Base-by-base conservation (phyloP, 1,140 invertebrate species). In the Trachelipus rathkii region DNA sequence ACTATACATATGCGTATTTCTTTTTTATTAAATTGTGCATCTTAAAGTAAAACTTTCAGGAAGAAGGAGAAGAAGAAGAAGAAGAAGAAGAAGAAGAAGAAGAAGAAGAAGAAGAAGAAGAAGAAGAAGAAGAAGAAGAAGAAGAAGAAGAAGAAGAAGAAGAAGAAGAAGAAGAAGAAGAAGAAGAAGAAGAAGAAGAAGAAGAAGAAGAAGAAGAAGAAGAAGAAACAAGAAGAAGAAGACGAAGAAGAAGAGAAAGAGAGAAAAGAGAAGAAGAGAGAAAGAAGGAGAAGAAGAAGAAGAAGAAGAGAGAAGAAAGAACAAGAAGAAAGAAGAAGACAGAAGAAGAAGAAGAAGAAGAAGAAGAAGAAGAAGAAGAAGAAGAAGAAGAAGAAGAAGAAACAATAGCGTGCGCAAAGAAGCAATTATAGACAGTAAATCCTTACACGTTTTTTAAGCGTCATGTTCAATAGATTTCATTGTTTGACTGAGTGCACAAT, bases 101-200 rank as follows among this genome's bases (percentile, higher is more conserved):
- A 24, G 75, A 76, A 71, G 74, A 66, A 1, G 73, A 44, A 43
- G 50, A 9, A 53, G 46, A 53, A 77, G 43, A 3, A 24, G 74
- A 77, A 68, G 69, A 10, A 23, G 75, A 76, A 68, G 69, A 45
- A 77, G 24, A 53, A 44, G 50, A 71, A 77, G 44, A 77, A 68
- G 43, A 45, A 76, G 46, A 53, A 44, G 76, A 71, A 53, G 74
- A 76, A 44, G 76, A 45, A 77, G 46, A 53, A 45, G 23, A 43
- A 77, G 74, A 24, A 44, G 43, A 45, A 43, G 46, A 77, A 44
- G 2, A 71, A 53, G 76, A 71, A 71, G 3, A 45, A 50, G 4
- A 53, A 45, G 4, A 71, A 77, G 1, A 77, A 71, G 2, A 44
- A 68, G 3, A 77, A 19, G 72, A 71, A 44, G 2, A 44, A 45